A percentile compares a stretch with the other conserved stretches of the same genome.
Evolutionary conservation across 2,797 vertebrate genomes (phyloP).

Genomic region (Hypotaenidia okinawae): DNA sequence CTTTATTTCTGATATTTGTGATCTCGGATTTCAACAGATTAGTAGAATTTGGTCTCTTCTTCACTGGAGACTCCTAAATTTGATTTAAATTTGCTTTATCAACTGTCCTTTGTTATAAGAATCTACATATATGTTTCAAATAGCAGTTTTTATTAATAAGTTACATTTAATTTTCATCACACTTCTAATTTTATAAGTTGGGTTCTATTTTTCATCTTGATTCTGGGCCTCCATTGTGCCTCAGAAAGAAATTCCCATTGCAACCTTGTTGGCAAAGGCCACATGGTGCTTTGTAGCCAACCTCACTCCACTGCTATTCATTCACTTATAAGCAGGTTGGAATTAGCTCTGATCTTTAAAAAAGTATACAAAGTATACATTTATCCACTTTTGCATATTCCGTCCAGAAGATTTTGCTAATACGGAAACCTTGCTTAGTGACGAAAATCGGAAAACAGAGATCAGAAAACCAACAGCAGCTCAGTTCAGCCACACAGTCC

Average conservation of each 20-base stretch:
- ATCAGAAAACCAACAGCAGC: neutral
- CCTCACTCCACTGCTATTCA: neutral
- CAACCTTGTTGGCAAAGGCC: neutral
- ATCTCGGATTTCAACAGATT: neutral
- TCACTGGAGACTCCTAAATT: neutral
- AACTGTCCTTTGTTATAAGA: neutral
- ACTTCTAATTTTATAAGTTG: neutral
- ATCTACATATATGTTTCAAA: neutral
- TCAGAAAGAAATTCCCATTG: neutral
- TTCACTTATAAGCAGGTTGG: neutral
- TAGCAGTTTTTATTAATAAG: neutral
- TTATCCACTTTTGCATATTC: neutral
- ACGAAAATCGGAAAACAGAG: neutral
- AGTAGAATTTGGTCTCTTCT: neutral
- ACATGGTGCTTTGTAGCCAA: neutral
- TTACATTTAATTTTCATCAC: neutral
- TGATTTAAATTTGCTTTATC: neutral
- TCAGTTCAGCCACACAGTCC: neutral
- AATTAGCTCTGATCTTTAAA: neutral
- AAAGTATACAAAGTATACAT: neutral
- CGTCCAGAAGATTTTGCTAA: neutral
- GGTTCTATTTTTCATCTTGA: neutral
- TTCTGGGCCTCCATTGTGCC: neutral
- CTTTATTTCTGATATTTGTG: neutral
- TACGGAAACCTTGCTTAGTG: neutral